Percentiles rank a stretch among this genome's conserved stretches.
These are phyloP conservation scores for Chromoteleia sp. DNA, from an alignment of 2,888 invertebrate genomes.

Conservation along the genomic window DNA sequence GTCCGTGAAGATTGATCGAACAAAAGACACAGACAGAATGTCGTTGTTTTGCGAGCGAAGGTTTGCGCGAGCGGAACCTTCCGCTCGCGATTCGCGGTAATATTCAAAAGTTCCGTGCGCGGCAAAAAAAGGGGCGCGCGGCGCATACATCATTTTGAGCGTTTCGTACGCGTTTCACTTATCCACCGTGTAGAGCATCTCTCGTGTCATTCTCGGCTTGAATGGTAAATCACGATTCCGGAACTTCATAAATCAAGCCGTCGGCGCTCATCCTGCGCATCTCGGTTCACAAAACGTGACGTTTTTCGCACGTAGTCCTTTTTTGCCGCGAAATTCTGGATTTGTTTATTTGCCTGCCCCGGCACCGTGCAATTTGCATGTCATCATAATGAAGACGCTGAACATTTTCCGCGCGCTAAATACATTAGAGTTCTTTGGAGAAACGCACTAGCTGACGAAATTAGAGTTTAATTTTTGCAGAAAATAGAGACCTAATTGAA, in stretches of 20 bases:
- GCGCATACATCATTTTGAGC: conserved; percentile 67
- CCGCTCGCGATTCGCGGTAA: conserved; percentile 58
- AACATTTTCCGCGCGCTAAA: conserved; percentile 40
- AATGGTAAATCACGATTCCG: conserved; percentile 71
- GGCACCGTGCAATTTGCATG: conserved; percentile 47
- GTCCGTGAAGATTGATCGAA: conserved; percentile 26
- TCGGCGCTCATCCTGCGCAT: conserved; percentile 69
- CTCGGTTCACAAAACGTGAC: conserved; percentile 68
- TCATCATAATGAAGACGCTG: conserved; percentile 56
- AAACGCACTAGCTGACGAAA: conserved; percentile 16
- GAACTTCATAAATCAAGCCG: conserved; percentile 72
- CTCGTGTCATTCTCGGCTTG: conserved; percentile 68
- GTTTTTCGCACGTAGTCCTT: conserved; percentile 63
- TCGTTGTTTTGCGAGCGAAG: conserved; percentile 9
- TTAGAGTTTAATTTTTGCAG: conserved; percentile 32
- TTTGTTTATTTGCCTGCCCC: conserved; percentile 50
- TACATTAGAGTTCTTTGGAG: conserved; percentile 28
- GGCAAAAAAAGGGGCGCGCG: conserved; percentile 44
- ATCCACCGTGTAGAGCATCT: conserved; percentile 67
- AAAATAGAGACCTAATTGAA: neutral
- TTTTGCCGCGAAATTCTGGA: conserved; percentile 44
- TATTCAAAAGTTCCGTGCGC: conserved; percentile 57
- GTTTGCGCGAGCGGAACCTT: conserved; percentile 28
- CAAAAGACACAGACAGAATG: conserved; percentile 12
- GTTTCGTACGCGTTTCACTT: conserved; percentile 69